Conservation (phyloP, 2,888 invertebrate species). For the Mimachlamys varia region DNA sequence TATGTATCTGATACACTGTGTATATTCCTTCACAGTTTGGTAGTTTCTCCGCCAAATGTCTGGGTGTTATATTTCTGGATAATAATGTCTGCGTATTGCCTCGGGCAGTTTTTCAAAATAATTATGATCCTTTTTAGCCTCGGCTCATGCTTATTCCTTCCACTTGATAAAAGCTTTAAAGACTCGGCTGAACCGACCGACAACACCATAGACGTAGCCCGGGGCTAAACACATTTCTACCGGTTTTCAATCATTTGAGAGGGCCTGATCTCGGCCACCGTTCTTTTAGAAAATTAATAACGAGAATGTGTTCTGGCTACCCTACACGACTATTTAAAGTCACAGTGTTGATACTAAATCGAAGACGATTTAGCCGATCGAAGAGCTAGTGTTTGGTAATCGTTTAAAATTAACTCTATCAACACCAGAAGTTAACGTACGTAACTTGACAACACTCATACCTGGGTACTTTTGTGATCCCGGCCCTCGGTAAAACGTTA, state of each 20-base stretch:
- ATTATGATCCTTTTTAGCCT: conserved; percentile 54
- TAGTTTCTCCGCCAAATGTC: conserved; percentile 34
- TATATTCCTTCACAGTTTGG: conserved; percentile 13
- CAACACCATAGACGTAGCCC: conserved; percentile 4
- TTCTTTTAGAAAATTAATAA: conserved; percentile 36
- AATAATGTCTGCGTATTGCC: conserved; percentile 32
- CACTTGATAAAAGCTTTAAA: conserved; percentile 36
- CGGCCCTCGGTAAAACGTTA: too few species aligned
- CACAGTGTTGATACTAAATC: not conserved
- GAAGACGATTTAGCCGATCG: not conserved
- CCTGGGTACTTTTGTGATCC: too few species aligned
- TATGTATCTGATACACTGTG: not conserved
- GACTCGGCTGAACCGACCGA: conserved; percentile 19
- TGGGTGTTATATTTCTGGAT: conserved; percentile 36
- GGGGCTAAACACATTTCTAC: conserved; percentile 13
- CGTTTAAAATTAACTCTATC: not conserved
- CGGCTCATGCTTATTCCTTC: conserved; percentile 42
- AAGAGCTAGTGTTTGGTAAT: not conserved
- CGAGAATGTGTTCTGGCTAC: conserved; percentile 9
- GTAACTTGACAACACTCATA: not conserved
- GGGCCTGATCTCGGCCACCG: conserved; percentile 10
- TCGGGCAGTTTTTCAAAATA: conserved; percentile 50
- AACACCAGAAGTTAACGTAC: not conserved
- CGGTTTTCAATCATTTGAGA: conserved; percentile 31
- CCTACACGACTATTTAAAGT: not conserved